These are phyloP conservation scores for Pogonomyrmex californicus DNA, from an alignment of 1,140 invertebrate species.

Conservation along the genomic window DNA sequence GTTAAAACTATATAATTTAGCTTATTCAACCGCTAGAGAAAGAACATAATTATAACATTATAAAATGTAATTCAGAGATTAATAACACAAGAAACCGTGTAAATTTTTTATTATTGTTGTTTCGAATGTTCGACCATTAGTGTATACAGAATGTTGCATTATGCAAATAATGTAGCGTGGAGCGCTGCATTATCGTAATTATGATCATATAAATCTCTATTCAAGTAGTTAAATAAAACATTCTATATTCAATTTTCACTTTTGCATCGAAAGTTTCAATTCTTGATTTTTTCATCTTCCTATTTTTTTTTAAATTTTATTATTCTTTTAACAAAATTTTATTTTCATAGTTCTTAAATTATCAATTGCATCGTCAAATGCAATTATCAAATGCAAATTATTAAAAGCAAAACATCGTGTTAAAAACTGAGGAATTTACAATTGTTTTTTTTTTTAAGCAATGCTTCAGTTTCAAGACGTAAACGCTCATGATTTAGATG, in stretches of 20 bases:
- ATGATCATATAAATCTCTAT: not conserved
- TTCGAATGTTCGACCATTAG: not conserved
- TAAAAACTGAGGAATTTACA: not conserved
- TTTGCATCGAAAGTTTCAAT: constrained; percentile 13
- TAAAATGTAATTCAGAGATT: not conserved
- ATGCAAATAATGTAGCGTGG: not conserved
- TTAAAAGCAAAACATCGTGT: not conserved
- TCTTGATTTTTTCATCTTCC: not conserved
- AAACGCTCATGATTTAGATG: constrained; percentile 15
- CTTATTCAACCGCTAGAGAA: not conserved
- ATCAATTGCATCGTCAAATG: too few species aligned
- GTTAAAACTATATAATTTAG: not conserved
- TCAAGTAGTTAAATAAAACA: constrained; percentile 1
- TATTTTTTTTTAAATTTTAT: not conserved
- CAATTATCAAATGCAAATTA: too few species aligned
- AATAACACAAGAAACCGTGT: not conserved
- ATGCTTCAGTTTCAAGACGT: not conserved
- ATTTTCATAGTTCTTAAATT: not conserved
- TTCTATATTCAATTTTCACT: not conserved
- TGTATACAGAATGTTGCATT: not conserved
- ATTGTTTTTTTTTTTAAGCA: not conserved
- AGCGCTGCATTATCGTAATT: not conserved
- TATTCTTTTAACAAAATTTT: not conserved
- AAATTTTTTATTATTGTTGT: not conserved
- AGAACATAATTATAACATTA: not conserved